Base-by-base conservation (phyloP, 2,888 invertebrate species). In the Hirtodrosophila trivittata region DNA sequence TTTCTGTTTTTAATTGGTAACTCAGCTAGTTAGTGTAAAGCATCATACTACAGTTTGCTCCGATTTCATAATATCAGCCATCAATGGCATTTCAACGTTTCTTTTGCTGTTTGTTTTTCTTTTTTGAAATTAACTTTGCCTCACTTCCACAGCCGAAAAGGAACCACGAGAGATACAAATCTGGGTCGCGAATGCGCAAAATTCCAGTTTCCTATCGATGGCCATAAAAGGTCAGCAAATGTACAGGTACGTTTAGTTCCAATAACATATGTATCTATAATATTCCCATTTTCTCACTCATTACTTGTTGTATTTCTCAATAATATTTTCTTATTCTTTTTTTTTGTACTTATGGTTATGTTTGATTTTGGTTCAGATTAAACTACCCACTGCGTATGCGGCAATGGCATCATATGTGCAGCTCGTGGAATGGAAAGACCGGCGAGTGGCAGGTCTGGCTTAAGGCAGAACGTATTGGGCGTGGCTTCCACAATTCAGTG, bases 381-480 rank as follows among this genome's bases (percentile, higher is more conserved):
- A 94, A 94, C 89, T 94, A 94, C 89, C 94, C 94, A 43, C 88
- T 94, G 67, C 92, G 93, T 74, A 91, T 94, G 86, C 93, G 94
- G 89, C 92, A 93, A 89, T 96, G 96, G 96, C 96, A 96, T 92
- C 96, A 96, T 90, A 94, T 95, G 46, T 96, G 96, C 87, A 95
- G 95, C 83, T 96, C 96, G 50, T 96, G 96, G 96, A 96, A 96
- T 89, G 96, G 96, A 12, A 95, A 94, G 88, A 96, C 96, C 5
- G 96, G 96, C 43, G 96, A 96, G 91, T 96, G 96, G 96, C 96
- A 96, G 91, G 93, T 96, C 75, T 96, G 96, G 96, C 94, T 96
- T 66, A 95, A 96, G 89, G 94, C 94, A 13, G 96, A 96, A 90
- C 92, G 96, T 72, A 95, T 96, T 46, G 96, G 96, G 70, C 93